These are phyloP conservation scores for Epizoanthus scotinus DNA, from an alignment of 92 coral and sea anemone genomes.

Conservation along the genomic window DNA sequence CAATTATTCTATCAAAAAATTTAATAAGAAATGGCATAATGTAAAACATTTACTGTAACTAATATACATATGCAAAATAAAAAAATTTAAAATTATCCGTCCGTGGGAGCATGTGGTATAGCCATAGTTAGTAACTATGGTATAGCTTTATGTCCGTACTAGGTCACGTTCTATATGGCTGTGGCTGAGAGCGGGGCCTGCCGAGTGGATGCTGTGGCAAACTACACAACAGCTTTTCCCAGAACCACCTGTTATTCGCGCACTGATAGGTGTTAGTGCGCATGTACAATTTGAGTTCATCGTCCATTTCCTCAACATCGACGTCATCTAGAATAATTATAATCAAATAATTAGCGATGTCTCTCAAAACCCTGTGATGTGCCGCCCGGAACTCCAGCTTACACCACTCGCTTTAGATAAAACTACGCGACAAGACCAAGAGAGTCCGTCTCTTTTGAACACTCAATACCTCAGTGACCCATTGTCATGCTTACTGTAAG, in stretches of 20 bases:
- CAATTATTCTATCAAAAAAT: too few relatives aligned
- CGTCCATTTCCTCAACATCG: conserved; percentile 61
- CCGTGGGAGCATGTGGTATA: too few relatives aligned
- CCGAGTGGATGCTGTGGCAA: conserved; percentile 48
- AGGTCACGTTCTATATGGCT: too few relatives aligned
- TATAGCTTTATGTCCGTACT: too few relatives aligned
- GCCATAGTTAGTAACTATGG: too few relatives aligned
- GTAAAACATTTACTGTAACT: too few relatives aligned
- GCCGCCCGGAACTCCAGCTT: conserved; percentile 91
- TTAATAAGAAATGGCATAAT: too few relatives aligned
- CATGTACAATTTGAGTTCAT: conserved; percentile 75
- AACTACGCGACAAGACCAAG: conserved; percentile 72
- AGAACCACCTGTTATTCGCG: conserved; percentile 76
- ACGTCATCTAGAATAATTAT: conserved; percentile 78
- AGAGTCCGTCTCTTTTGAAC: conserved; percentile 76
- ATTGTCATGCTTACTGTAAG: conserved; percentile 79
- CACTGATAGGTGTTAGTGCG: conserved; percentile 79
- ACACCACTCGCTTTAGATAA: conserved; percentile 89
- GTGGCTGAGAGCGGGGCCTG: too few relatives aligned
- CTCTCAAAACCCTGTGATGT: conserved; percentile 77
- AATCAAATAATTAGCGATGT: conserved; percentile 72
- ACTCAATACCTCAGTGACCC: conserved; percentile 71
- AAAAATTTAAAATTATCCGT: too few relatives aligned
- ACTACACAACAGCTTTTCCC: conserved; percentile 77
- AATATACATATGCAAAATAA: too few relatives aligned